Evolutionary conservation across 2,113 vertebrate species (phyloP), one percentile per base, ranked within the genome.

Genomic region (Piaya cayana): DNA sequence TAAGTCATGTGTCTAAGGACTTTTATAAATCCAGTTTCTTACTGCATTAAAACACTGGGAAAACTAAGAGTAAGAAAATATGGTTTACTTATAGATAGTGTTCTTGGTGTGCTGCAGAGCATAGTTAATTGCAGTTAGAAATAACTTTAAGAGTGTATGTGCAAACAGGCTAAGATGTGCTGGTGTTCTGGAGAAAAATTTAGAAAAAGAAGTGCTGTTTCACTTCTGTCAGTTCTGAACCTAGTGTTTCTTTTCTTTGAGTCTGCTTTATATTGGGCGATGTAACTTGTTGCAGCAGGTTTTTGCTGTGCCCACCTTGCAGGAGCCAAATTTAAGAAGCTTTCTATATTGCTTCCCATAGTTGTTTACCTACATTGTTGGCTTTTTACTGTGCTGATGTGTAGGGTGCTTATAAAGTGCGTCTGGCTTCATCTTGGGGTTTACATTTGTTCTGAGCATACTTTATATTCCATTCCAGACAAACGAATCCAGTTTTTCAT

Each of bases 401-500:
- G 29, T 34, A 47, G n/a, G 22, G 47, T 9, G 30, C 56, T 91
- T 80, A 22, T 18, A 15, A 68, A 80, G 29, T 0, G 3, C 60
- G 18, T 59, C 0, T 43, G 55, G 37, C 59, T 77, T 83, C 37
- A 42, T 34, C 52, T 42, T 42, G 29, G 20, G 26, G 5, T 86
- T 93, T 76, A 23, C 14, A 6, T 25, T 43, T 95, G n/a, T 88
- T 80, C 58, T 95, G 70, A 86, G 11, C 8, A 8, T 58, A 32
- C 11, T 95, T 83, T 37, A 3, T 79, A 15, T 75, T 85, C 21
- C 12, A 16, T 93, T 96, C 68, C 95, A 99, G 99, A 99, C 97
- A 99, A 99, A 95, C 98, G 99, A 55, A 98, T 99, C 91, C 98
- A 98, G 82, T 97, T 98, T 34, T 99, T 99, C 96, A 96, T 99